Conservation (phyloP, 2,113 vertebrate genomes). For the Semnornis frantzii region DNA sequence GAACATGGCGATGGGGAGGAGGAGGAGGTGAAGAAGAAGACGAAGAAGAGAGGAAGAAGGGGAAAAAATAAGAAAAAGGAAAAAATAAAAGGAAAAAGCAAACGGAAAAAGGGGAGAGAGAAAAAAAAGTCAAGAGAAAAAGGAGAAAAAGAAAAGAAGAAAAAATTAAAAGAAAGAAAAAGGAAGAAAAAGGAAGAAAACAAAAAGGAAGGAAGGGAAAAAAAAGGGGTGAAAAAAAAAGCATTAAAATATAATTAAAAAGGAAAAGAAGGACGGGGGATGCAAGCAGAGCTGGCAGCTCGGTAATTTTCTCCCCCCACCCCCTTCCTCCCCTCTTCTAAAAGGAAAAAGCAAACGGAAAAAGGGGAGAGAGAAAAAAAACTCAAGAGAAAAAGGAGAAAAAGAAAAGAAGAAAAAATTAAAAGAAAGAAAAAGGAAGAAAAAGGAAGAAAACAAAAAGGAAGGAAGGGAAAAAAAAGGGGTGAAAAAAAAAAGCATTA, state of each 20-base stretch:
- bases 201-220: neutral
- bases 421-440: too few relatives aligned
- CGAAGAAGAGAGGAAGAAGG: neutral
- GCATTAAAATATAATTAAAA: too few relatives aligned
- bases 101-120: accelerated
- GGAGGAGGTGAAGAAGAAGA: neutral
- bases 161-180: too few relatives aligned
- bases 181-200: neutral
- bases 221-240: neutral
- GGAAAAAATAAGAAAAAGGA: neutral
- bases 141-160: neutral
- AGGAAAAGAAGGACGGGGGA: too few relatives aligned
- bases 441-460: neutral
- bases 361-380: neutral
- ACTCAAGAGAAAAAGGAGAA: too few relatives aligned
- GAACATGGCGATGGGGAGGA: conserved; percentile 49
- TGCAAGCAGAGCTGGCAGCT: too few relatives aligned
- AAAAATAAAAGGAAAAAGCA: too few relatives aligned
- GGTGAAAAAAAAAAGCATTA: neutral
- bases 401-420: neutral
- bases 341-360: too few relatives aligned
- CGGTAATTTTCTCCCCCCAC: too few relatives aligned
- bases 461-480: neutral
- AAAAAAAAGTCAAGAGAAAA: neutral
- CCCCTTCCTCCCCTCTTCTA: too few relatives aligned